A percentile compares a stretch with the other conserved stretches of the same genome.
Conservation (phyloP, 92 coral and sea anemone genomes). For the Zoanthus sansibaricus region DNA sequence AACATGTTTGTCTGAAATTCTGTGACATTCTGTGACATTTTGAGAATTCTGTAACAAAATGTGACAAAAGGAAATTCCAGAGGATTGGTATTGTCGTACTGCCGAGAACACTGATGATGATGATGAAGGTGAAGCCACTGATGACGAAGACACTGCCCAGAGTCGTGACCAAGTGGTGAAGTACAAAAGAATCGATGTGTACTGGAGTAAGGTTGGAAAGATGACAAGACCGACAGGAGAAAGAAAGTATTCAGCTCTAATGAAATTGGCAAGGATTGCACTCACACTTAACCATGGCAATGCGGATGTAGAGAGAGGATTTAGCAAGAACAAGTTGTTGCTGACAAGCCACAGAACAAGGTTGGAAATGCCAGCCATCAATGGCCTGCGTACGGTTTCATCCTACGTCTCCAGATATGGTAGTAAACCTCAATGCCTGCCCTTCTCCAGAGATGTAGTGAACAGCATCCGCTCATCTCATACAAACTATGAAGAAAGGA, state of each 20-base stretch:
- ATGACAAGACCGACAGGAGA: conserved; percentile 48
- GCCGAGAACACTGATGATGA: conserved; percentile 53
- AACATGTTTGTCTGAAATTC: no score
- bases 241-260: conserved; percentile 47
- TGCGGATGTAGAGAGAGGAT: conserved; percentile 45
- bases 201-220: conserved; percentile 50
- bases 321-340: conserved; percentile 50
- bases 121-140: conserved; percentile 50
- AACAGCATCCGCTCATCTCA: conserved; percentile 52
- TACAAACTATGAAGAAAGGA: conserved; percentile 47
- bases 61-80: conserved; percentile 35
- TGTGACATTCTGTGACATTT: no score
- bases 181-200: conserved; percentile 44
- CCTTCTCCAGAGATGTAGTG: conserved; percentile 51
- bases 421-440: conserved; percentile 50
- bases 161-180: conserved; percentile 49
- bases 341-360: conserved; percentile 50
- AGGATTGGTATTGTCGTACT: conserved; percentile 50
- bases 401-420: conserved; percentile 54
- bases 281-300: conserved; percentile 53
- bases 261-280: conserved; percentile 51
- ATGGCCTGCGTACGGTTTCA: conserved; percentile 54
- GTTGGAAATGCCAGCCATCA: conserved; percentile 50
- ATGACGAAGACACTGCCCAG: conserved; percentile 50
- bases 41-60: no score